Conservation (phyloP, 2,113 vertebrate genomes). For the Cyrtonyx montezumae region DNA sequence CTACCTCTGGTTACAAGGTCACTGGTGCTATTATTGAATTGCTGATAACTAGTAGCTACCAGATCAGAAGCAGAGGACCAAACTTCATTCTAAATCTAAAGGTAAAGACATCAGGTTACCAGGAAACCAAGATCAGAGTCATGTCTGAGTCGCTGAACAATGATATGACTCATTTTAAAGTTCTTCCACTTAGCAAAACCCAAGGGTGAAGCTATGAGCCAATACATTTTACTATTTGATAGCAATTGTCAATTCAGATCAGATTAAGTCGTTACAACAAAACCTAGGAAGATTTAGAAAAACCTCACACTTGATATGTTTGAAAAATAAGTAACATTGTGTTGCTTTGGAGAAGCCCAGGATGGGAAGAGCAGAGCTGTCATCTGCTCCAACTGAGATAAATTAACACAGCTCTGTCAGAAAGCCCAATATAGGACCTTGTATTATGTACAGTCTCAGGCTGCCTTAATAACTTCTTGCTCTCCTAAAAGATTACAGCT, state of each 20-base stretch:
- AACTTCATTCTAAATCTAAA: neutral
- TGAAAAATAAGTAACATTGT: conserved; percentile 9
- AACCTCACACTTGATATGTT: neutral
- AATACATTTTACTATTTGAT: neutral
- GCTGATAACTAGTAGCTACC: neutral
- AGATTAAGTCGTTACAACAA: neutral
- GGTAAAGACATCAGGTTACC: neutral
- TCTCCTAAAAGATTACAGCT: conserved; percentile 39
- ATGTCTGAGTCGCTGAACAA: neutral
- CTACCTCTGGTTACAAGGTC: neutral
- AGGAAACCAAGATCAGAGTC: neutral
- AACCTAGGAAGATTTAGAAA: neutral
- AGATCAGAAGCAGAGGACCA: neutral
- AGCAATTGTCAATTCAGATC: neutral
- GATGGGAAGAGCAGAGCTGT: conserved; percentile 12
- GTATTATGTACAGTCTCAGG: neutral
- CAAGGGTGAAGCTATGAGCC: neutral
- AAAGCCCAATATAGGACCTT: neutral
- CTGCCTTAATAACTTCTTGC: conserved; percentile 9
- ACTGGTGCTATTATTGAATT: neutral
- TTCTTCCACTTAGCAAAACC: neutral
- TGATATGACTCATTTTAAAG: neutral
- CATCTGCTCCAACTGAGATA: conserved; percentile 34
- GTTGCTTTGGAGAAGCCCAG: neutral
- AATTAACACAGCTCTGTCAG: neutral